Conservation (phyloP, 2,888 invertebrate genomes). For the Cerastis rubricosa region DNA sequence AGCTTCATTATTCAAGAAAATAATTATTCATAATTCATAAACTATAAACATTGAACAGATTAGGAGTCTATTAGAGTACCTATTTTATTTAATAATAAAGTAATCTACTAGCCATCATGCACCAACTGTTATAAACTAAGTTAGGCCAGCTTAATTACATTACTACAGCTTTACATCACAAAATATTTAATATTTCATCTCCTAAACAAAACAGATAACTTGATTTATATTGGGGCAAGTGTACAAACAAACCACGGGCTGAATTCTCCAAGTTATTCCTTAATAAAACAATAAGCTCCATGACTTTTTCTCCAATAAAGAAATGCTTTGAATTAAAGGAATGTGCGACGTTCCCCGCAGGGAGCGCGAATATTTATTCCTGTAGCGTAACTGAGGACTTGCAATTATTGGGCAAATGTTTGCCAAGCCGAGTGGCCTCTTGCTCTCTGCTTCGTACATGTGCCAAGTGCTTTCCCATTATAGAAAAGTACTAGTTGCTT, state of each 20-base stretch:
- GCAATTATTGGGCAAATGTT: slow-evolving; percentile 90
- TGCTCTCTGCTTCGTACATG: slow-evolving; percentile 79
- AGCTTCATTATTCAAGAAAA: not conserved
- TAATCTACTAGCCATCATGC: slow-evolving; percentile 38
- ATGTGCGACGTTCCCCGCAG: slow-evolving; percentile 81
- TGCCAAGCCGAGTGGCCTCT: slow-evolving; percentile 84
- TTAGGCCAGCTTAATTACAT: slow-evolving; percentile 38
- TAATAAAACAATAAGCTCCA: slow-evolving; percentile 85
- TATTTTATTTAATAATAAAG: slow-evolving; percentile 46
- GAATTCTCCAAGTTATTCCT: slow-evolving; percentile 77
- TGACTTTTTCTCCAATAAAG: slow-evolving; percentile 85
- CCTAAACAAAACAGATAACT: slow-evolving; percentile 46
- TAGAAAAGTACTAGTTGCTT: slow-evolving; percentile 83
- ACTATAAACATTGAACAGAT: slow-evolving; percentile 16
- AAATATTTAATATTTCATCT: slow-evolving; percentile 39
- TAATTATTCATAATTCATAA: slow-evolving; percentile 16
- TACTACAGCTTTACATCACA: slow-evolving; percentile 23
- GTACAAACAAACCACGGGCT: slow-evolving; percentile 57
- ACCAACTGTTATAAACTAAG: slow-evolving; percentile 30
- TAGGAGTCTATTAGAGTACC: slow-evolving; percentile 16
- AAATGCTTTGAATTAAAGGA: slow-evolving; percentile 85
- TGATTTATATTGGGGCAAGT: slow-evolving; percentile 53
- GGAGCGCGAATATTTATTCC: slow-evolving; percentile 85
- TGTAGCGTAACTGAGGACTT: slow-evolving; percentile 85
- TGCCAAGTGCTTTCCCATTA: slow-evolving; percentile 84